Conservation (phyloP, 2,888 invertebrate species). For the Cryptophagus acutangulus region DNA sequence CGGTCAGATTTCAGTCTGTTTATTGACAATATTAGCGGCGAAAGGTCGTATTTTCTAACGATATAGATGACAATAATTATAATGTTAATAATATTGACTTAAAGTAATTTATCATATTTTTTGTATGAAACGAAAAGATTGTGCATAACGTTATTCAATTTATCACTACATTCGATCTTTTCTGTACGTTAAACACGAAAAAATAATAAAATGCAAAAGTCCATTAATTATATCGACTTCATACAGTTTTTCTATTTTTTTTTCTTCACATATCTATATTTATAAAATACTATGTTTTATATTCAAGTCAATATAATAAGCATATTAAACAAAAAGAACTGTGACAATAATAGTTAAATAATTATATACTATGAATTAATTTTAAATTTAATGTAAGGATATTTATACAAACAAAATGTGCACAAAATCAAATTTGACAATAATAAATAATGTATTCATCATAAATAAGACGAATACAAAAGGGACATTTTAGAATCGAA, state of each 20-base stretch:
- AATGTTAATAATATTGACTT: conserved; percentile 23
- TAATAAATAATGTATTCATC: too few relatives aligned
- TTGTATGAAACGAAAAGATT: not conserved
- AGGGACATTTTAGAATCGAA: too few relatives aligned
- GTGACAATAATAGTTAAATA: conserved; percentile 4
- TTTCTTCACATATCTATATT: too few relatives aligned
- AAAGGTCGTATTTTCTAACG: conserved; percentile 33
- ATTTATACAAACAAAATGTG: conserved; percentile 17
- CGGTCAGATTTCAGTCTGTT: conserved; percentile 21
- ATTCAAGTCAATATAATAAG: not conserved
- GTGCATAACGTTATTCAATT: too few relatives aligned
- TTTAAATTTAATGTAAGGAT: conserved; percentile 1
- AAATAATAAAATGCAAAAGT: not conserved
- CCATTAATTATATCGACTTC: not conserved
- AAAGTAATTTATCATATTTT: conserved; percentile 9
- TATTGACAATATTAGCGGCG: conserved; percentile 22
- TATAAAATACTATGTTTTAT: too few relatives aligned
- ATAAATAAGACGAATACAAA: too few relatives aligned
- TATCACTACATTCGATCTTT: too few relatives aligned
- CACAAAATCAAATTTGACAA: conserved; percentile 34
- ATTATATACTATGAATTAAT: conserved; percentile 3
- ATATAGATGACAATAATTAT: conserved; percentile 25
- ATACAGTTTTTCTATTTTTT: not conserved
- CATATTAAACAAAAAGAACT: not conserved
- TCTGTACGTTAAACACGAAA: not conserved